These are phyloP conservation scores for Phania funesta DNA, from an alignment of 2,888 invertebrate species.

Conservation along the genomic window DNA sequence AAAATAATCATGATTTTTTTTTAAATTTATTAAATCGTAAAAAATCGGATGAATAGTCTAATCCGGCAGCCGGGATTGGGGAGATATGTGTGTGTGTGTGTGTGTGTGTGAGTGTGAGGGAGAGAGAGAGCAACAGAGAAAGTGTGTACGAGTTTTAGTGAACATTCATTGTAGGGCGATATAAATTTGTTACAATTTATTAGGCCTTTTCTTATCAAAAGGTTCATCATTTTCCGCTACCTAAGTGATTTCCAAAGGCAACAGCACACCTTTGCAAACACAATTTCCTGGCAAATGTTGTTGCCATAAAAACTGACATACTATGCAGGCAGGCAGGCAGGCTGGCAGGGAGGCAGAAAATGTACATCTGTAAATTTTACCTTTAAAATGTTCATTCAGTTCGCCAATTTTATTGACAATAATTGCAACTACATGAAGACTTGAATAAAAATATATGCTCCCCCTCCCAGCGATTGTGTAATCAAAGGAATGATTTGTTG, in stretches of 20 bases:
- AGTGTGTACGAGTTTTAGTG: too few relatives aligned
- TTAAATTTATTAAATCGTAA: too few relatives aligned
- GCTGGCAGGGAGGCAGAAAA: not conserved
- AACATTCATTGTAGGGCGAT: not conserved
- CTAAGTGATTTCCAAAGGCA: not conserved
- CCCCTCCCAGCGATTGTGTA: not conserved
- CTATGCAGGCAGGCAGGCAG: too few relatives aligned
- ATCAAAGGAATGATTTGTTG: not conserved
- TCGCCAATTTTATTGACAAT: not conserved
- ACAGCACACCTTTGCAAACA: conserved; percentile 1
- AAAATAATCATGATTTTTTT: too few relatives aligned
- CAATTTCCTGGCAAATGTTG: not conserved
- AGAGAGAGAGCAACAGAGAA: too few relatives aligned
- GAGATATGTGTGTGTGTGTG: too few relatives aligned
- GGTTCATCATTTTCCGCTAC: not conserved
- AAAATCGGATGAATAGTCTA: too few relatives aligned
- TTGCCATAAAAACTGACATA: not conserved
- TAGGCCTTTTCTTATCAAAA: not conserved
- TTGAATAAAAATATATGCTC: not conserved
- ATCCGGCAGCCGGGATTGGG: too few relatives aligned
- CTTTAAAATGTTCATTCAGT: not conserved
- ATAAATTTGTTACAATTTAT: not conserved
- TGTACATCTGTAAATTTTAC: not conserved
- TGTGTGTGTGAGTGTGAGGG: too few relatives aligned
- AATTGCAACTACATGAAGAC: not conserved